phyloP scores from a whole-genome alignment of 2,888 invertebrate genomes.

The Ypsolopha scabrella region DNA sequence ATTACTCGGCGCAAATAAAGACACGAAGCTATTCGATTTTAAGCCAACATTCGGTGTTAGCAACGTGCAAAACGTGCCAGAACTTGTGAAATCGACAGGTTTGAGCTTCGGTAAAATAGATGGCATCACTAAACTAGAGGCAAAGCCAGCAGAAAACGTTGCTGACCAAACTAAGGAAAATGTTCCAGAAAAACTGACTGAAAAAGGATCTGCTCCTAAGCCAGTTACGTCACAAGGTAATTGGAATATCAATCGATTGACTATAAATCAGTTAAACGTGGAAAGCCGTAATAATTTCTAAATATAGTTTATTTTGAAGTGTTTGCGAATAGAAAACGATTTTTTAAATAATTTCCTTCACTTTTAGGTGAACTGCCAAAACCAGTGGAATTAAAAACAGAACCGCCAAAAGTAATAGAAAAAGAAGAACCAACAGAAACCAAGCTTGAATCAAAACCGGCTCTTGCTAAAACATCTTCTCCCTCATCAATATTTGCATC shows the following conservation, averaged over 20 bases:
- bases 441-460: background rate
- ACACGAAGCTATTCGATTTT: too few species aligned
- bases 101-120: conserved; percentile 3
- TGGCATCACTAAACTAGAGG: conserved; percentile 3
- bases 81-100: background rate
- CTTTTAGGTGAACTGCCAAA: too few species aligned
- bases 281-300: too few species aligned
- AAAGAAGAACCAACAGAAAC: conserved; percentile 13
- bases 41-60: conserved; percentile 29
- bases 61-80: conserved; percentile 22
- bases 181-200: conserved; percentile 20
- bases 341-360: too few species aligned
- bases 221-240: background rate
- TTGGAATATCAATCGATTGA: too few species aligned
- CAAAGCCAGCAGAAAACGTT: background rate
- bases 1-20: conserved; percentile 18
- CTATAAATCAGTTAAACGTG: too few species aligned
- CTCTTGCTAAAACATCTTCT: background rate
- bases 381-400: conserved; percentile 10
- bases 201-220: conserved; percentile 8
- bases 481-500: conserved; percentile 25
- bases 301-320: too few species aligned
- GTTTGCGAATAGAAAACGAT: too few species aligned
- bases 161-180: conserved; percentile 35
- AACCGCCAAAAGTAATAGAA: conserved; percentile 15